Evolutionary conservation across 2,888 invertebrate species (phyloP).

Genomic region (Rhagium mordax): DNA sequence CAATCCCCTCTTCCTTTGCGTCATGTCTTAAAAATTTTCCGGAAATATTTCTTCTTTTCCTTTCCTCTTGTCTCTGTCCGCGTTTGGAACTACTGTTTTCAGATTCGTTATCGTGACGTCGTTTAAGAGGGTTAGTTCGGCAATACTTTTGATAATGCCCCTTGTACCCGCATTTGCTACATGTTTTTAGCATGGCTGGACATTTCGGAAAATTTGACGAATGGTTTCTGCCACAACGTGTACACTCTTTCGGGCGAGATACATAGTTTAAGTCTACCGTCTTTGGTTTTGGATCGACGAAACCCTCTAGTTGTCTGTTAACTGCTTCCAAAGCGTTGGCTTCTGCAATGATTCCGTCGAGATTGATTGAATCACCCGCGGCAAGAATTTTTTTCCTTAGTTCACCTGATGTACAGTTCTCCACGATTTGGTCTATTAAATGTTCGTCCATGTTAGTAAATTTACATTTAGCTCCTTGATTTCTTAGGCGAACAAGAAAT

Average conservation of each 20-base stretch:
- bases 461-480: conserved; percentile 57
- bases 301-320: conserved; percentile 34
- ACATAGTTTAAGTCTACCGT: neutral
- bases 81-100: too few relatives aligned
- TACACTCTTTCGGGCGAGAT: neutral
- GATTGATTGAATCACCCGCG: conserved; percentile 26
- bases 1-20: too few relatives aligned
- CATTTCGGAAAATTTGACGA: too few relatives aligned
- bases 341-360: conserved; percentile 33
- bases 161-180: too few relatives aligned
- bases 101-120: too few relatives aligned
- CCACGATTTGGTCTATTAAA: conserved; percentile 43
- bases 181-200: too few relatives aligned
- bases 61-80: too few relatives aligned
- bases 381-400: conserved; percentile 41
- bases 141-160: too few relatives aligned
- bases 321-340: conserved; percentile 42
- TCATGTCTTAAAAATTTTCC: too few relatives aligned
- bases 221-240: too few relatives aligned
- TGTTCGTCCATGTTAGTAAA: conserved; percentile 50
- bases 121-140: too few relatives aligned
- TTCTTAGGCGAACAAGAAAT: conserved; percentile 51
- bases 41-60: too few relatives aligned
- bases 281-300: neutral
- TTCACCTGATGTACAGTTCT: conserved; percentile 38